These are phyloP conservation scores for Drosophila nr. medialis DNA, from an alignment of 2,888 invertebrate genomes.

Conservation along the genomic window DNA sequence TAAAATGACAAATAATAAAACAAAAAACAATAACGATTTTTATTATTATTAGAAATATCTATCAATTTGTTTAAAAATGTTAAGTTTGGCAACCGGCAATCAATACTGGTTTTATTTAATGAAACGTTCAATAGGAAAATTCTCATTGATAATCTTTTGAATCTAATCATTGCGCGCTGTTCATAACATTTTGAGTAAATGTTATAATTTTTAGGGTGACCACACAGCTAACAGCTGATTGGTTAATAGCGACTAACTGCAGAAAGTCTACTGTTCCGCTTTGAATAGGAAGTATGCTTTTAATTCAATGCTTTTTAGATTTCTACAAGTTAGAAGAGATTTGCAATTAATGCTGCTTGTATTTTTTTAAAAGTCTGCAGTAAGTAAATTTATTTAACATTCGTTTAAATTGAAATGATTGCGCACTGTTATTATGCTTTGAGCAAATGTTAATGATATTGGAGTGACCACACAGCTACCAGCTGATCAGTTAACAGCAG, in stretches of 20 bases:
- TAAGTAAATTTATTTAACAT: accelerated
- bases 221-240: not conserved
- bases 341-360: not conserved
- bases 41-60: not conserved
- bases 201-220: not conserved
- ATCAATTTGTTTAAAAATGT: not conserved
- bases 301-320: not conserved
- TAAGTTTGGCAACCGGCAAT: not conserved
- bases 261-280: not conserved
- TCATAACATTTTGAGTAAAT: not conserved
- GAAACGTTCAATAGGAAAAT: not conserved
- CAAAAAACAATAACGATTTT: not conserved
- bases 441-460: not conserved
- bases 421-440: not conserved
- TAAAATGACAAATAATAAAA: not conserved
- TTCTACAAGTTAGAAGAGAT: not conserved
- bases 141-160: not conserved
- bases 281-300: not conserved
- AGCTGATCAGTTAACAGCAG: conserved; percentile 5
- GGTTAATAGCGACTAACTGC: not conserved
- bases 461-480: not conserved
- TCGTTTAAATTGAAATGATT: not conserved
- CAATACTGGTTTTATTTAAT: not conserved
- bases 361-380: not conserved
- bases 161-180: not conserved